phyloP scores from a whole-genome alignment of 2,888 invertebrate species.

The Apotomis turbidana region DNA sequence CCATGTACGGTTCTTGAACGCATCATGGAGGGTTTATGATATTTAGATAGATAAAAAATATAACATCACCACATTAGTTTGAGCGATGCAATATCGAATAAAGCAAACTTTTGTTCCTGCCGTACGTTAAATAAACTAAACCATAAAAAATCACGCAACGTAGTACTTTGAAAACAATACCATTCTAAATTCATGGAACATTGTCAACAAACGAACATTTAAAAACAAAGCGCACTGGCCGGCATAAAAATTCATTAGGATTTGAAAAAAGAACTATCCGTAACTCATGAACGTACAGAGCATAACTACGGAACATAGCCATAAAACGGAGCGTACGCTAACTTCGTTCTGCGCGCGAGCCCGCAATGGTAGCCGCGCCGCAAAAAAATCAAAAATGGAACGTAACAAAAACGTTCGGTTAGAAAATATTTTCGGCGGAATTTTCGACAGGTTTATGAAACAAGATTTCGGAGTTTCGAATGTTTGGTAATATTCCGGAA shows the following conservation, averaged over 20 bases:
- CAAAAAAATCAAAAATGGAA: slow-evolving; percentile 28
- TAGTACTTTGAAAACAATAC: slow-evolving; percentile 11
- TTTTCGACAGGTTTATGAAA: slow-evolving; percentile 14
- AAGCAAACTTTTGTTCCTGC: too few relatives aligned
- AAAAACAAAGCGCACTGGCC: slow-evolving; percentile 18
- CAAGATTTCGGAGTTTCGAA: slow-evolving; percentile 1
- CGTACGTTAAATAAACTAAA: not conserved
- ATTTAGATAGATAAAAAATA: too few relatives aligned
- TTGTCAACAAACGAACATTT: slow-evolving; percentile 31
- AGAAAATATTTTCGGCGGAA: slow-evolving; percentile 15
- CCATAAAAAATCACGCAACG: not conserved
- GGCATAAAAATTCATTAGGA: slow-evolving; percentile 37
- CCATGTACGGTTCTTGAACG: too few relatives aligned
- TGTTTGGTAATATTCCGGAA: not conserved
- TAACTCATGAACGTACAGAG: slow-evolving; percentile 13
- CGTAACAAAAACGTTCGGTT: slow-evolving; percentile 16
- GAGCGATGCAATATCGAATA: too few relatives aligned
- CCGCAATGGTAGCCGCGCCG: slow-evolving; percentile 12
- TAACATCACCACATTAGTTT: too few relatives aligned
- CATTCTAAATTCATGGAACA: slow-evolving; percentile 24
- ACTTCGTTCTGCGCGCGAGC: slow-evolving; percentile 32
- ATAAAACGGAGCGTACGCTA: slow-evolving; percentile 26
- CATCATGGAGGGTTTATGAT: too few relatives aligned
- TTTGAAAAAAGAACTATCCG: slow-evolving; percentile 26
- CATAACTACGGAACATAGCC: slow-evolving; percentile 25